Evolutionary conservation across 2,888 invertebrate species (phyloP).

Genomic region (Junonia oenone): DNA sequence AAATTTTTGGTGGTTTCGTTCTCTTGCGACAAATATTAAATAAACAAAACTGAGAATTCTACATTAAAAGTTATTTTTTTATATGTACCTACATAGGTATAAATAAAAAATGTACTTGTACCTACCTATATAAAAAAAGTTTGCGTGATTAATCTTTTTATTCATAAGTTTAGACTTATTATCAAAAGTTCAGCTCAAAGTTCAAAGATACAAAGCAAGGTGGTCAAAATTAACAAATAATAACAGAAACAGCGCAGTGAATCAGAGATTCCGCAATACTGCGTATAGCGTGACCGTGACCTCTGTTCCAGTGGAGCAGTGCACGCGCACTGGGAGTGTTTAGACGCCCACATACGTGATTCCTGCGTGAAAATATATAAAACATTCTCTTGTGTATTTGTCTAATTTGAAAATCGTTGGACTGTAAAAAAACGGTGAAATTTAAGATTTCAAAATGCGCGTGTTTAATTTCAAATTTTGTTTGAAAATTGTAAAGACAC

Average conservation of each 20-base stretch:
- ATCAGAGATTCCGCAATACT: constrained; percentile 13
- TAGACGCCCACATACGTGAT: constrained; percentile 8
- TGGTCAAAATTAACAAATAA: not conserved
- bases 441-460: too few species aligned
- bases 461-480: too few species aligned
- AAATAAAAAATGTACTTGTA: too few species aligned
- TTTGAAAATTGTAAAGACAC: too few species aligned
- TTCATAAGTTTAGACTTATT: not conserved
- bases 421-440: not conserved
- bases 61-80: too few species aligned
- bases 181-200: not conserved
- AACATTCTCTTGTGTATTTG: not conserved
- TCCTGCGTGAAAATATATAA: not conserved
- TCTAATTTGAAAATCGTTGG: not conserved
- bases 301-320: constrained; percentile 22
- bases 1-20: too few species aligned
- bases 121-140: too few species aligned
- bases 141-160: too few species aligned
- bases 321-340: constrained; percentile 20
- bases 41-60: too few species aligned
- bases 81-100: too few species aligned
- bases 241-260: constrained; percentile 7
- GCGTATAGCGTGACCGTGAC: constrained; percentile 23
- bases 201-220: not conserved
- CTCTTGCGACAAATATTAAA: too few species aligned